Evolutionary conservation across 2,888 invertebrate genomes (phyloP), one percentile per base, ranked within the genome.

Genomic region (Gnatocerus cornutus): DNA sequence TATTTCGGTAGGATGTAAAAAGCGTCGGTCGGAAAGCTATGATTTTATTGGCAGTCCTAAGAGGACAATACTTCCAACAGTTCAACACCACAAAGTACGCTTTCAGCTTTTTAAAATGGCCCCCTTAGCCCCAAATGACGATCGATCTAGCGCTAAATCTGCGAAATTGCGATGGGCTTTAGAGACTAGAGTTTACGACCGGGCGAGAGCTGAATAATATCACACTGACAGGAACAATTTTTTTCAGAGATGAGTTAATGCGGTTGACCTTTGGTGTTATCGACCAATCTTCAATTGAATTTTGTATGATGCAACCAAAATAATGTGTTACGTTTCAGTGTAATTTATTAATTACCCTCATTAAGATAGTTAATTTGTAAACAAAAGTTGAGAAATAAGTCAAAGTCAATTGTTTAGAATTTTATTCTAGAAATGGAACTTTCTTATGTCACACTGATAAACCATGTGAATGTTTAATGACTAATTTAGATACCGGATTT

Each of bases 21-120:
- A 46, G 41, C 48, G 21, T 46, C 48, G 16, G 52, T 46, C 68
- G 71, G 61, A 71, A 75, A 82, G 81, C 82, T 82, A 84, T 84
- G 84, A 84, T 84, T 84, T 84, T 84, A 84, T 83, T 82, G 83
- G 76, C 71, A 69, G 75, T 80, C 84, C 81, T 77, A 21, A 4
- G 82, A 79, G 84, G 64, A 76, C 80, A 76, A 79, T 84, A 73
- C 68, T 74, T 74, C 75, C 76, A 78, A 79, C 80, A 79, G 80
- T 80, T 81, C 79, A 82, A 78, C 79, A 78, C 76, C 80, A 79
- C 81, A 84, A 84, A 84, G 84, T 84, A 84, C 84, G 84, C 84
- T 84, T 83, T 84, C 84, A 84, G 84, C 84, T 84, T 84, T 84
- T 84, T 84, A 84, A 84, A 84, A 84, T 80, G 81, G 82, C 78